These are phyloP conservation scores for Agonopterix arenella DNA, from an alignment of 2,888 invertebrate species.

Conservation along the genomic window DNA sequence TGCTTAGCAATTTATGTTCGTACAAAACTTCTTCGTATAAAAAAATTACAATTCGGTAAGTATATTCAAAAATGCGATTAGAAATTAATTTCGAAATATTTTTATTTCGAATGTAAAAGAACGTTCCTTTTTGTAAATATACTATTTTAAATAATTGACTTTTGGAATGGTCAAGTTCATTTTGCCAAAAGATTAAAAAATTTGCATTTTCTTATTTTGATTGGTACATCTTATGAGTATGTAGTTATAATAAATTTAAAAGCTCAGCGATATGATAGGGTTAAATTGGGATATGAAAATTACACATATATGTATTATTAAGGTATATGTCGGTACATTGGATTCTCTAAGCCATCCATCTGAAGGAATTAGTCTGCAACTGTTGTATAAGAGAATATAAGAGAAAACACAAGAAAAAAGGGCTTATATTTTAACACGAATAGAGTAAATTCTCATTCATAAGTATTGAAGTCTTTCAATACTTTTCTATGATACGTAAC, in stretches of 20 bases:
- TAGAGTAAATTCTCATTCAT: too few species aligned
- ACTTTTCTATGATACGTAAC: too few species aligned
- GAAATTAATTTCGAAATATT: background rate
- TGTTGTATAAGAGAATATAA: too few species aligned
- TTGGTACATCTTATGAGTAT: conserved; percentile 7
- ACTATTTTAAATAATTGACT: conserved; percentile 61
- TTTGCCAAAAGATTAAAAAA: conserved; percentile 28
- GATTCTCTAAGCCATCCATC: too few species aligned
- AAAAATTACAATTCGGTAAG: conserved; percentile 5
- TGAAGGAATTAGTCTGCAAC: too few species aligned
- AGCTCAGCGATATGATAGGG: conserved; percentile 11
- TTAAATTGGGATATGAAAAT: conserved; percentile 3
- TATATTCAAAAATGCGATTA: conserved; percentile 3
- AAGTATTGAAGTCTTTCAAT: too few species aligned
- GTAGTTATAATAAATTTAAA: conserved; percentile 7
- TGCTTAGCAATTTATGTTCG: too few species aligned
- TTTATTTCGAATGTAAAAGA: conserved; percentile 6
- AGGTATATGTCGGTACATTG: too few species aligned
- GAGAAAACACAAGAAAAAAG: too few species aligned
- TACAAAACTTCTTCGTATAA: background rate
- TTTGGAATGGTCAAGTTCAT: conserved; percentile 46
- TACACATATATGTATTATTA: background rate
- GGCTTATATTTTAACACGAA: too few species aligned
- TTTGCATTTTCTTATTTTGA: conserved; percentile 8
- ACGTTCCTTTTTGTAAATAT: conserved; percentile 28